These are phyloP conservation scores for Eleutherodactylus coqui DNA, from an alignment of 2,797 vertebrate genomes.

Conservation along the genomic window DNA sequence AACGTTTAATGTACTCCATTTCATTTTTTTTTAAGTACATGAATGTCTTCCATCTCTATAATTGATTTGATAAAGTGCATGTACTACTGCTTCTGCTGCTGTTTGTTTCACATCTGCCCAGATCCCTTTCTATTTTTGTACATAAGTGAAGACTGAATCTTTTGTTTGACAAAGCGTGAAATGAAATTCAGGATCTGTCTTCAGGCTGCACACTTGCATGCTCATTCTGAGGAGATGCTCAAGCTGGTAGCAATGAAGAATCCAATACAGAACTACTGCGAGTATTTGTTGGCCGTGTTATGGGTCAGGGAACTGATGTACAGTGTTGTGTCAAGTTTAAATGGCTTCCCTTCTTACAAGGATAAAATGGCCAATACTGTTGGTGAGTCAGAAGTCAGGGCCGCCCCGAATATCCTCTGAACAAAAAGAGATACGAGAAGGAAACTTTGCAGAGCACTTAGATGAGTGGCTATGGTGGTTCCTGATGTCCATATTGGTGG, in stretches of 20 bases:
- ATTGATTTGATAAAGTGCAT: conserved; percentile 50
- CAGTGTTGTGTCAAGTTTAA: conserved; percentile 2
- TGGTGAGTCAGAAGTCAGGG: too few species aligned
- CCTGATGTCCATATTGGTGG: too few species aligned
- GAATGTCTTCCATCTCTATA: conserved; percentile 38
- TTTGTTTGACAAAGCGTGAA: conserved; percentile 63
- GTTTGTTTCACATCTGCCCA: conserved; percentile 50
- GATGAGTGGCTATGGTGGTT: too few species aligned
- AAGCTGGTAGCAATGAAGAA: conserved; percentile 50
- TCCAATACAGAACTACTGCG: conserved; percentile 20
- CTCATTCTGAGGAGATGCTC: conserved; percentile 26
- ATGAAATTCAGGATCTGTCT: conserved; percentile 57
- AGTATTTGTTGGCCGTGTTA: conserved; percentile 7
- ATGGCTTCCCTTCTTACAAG: background rate
- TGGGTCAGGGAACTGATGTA: background rate
- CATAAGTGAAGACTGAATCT: conserved; percentile 53
- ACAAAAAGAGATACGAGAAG: too few species aligned
- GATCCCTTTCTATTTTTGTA: conserved; percentile 59
- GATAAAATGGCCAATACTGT: background rate
- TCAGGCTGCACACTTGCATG: conserved; percentile 44
- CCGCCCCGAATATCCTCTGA: too few species aligned
- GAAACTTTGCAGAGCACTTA: too few species aligned
- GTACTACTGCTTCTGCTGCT: conserved; percentile 34
- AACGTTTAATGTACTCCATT: conserved; percentile 20
- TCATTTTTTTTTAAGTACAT: conserved; percentile 20